Evolutionary conservation across 30 jellyfish, hydroid and myxozoan genomes (phyloP).

Genomic region (Chrysaora quinquecirrha): DNA sequence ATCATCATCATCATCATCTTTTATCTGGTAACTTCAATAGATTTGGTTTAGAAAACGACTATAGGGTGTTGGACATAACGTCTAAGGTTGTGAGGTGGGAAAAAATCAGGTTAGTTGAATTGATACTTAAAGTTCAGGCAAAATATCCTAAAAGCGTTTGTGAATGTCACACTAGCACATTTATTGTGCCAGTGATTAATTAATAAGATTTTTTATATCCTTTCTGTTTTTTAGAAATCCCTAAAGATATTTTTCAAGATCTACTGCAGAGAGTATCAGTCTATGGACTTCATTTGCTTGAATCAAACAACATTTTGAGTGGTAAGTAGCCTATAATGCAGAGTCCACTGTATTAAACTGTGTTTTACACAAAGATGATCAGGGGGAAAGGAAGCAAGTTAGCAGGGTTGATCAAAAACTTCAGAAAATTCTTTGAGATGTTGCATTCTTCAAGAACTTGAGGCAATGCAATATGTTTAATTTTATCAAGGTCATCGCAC

Average conservation of each 20-base stretch:
- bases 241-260: neutral
- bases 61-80: too few relatives aligned
- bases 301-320: neutral
- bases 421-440: neutral
- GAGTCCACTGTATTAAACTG: neutral
- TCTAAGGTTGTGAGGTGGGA: too few relatives aligned
- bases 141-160: too few relatives aligned
- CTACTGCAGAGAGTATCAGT: neutral
- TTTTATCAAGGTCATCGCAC: neutral
- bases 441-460: neutral
- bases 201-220: too few relatives aligned
- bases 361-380: neutral
- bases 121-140: too few relatives aligned
- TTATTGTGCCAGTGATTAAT: too few relatives aligned
- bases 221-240: neutral
- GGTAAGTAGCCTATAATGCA: neutral
- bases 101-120: too few relatives aligned
- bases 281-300: neutral
- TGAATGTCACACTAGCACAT: too few relatives aligned
- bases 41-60: too few relatives aligned
- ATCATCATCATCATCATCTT: too few relatives aligned
- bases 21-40: too few relatives aligned
- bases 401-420: neutral
- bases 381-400: neutral
- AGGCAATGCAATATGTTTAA: neutral